These are phyloP conservation scores for Planiliza haematocheilus DNA, from an alignment of 2,113 vertebrate species.

Conservation along the genomic window DNA sequence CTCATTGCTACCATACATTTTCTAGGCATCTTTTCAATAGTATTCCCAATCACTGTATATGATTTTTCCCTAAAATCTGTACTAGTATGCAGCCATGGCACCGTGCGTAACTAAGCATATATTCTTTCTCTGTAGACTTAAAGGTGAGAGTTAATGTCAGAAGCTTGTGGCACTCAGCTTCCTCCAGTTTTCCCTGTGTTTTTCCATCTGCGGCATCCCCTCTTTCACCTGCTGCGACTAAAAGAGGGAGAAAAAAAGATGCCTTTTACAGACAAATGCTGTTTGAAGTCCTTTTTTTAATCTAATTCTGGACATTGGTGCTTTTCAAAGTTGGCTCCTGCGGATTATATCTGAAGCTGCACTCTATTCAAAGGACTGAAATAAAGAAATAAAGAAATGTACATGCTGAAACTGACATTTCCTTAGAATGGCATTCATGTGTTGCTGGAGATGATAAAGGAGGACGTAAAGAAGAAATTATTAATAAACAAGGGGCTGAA, in stretches of 20 bases:
- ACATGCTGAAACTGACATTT: neutral
- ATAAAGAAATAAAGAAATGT: neutral
- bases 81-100: too few species aligned
- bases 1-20: too few species aligned
- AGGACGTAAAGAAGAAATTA: neutral
- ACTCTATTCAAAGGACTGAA: neutral
- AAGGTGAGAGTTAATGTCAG: constrained; percentile 20
- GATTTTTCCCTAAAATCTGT: too few species aligned
- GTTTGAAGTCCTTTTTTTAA: constrained; percentile 12
- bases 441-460: neutral
- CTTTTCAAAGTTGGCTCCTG: neutral
- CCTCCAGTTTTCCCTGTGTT: neutral
- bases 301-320: constrained; percentile 3
- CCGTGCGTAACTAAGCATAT: too few species aligned
- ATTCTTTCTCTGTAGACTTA: neutral
- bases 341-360: neutral
- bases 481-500: neutral
- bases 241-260: neutral
- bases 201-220: neutral
- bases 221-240: constrained; percentile 9
- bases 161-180: neutral
- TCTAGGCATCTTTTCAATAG: too few species aligned
- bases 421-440: neutral
- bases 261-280: constrained; percentile 1
- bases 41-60: too few species aligned